These are phyloP conservation scores for Centropus bengalensis DNA, from an alignment of 2,113 vertebrate species.

Conservation along the genomic window DNA sequence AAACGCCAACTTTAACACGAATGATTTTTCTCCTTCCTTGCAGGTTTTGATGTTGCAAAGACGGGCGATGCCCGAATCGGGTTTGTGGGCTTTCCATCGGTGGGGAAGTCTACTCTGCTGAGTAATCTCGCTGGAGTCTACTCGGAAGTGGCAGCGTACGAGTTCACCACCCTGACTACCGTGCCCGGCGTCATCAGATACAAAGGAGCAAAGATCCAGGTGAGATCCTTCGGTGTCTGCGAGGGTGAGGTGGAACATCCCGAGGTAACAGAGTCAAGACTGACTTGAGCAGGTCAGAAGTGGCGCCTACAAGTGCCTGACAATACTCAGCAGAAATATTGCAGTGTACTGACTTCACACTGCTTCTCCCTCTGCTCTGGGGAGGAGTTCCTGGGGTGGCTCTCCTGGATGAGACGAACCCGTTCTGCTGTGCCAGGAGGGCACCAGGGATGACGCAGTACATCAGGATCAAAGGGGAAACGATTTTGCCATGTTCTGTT, in stretches of 20 bases:
- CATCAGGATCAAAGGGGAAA: not conserved
- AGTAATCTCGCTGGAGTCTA: conserved; percentile 98
- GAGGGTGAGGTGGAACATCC: accelerated
- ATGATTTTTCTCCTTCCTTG: not conserved
- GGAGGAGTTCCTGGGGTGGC: not conserved
- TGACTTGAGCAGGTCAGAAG: not conserved
- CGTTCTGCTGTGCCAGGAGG: not conserved
- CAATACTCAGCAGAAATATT: not conserved
- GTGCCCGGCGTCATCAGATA: conserved; percentile 98
- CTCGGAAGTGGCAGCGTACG: conserved; percentile 97
- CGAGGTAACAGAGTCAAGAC: not conserved
- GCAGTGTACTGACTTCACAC: not conserved
- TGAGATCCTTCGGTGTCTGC: conserved; percentile 37
- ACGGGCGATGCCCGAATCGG: conserved; percentile 96
- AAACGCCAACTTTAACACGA: not conserved
- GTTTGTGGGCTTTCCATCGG: conserved; percentile 98
- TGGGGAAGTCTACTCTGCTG: conserved; percentile 95
- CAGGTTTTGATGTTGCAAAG: conserved; percentile 98
- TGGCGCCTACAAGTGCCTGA: not conserved
- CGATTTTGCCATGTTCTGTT: not conserved
- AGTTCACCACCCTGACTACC: conserved; percentile 96
- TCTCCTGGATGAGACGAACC: not conserved
- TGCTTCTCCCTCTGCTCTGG: not conserved
- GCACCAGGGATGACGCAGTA: not conserved
- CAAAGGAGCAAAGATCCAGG: conserved; percentile 99